Base-by-base conservation (phyloP, 2,797 vertebrate genomes). In the Enteromius thamalakanensis region DNA sequence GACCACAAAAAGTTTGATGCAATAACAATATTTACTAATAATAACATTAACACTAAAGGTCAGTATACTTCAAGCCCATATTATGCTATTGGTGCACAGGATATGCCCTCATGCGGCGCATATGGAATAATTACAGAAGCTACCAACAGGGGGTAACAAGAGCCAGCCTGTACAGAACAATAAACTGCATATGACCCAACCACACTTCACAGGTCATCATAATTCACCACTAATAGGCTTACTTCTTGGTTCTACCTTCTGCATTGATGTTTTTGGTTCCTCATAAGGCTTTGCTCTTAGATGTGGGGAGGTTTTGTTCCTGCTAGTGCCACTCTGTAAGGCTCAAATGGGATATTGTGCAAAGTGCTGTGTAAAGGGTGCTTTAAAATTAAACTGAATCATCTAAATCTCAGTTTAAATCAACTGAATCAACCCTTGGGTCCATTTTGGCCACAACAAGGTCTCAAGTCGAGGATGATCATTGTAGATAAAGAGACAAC, bases 401-500 rank as follows among this genome's bases (percentile, higher is more conserved):
- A 47, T 47, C 42, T 49, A 15, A 71, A 49, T 17, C 8, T 1
- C 15, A 45, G n/a, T 45, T 69, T 45, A 23, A 32, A 15, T 49
- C 15, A 53, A 14, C 19, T 34, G 17, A 74, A 74, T 74, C 17
- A 49, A 29, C 17, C 51, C 47, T 34, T 32, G 19, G 32, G 1
- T 6, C 29, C 10, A 37, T 53, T 64, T 32, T 29, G 17, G 6
- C 26, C 29, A 15, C 58, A 60, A 60, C 55, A 64, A 64, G 26
- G 60, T 32, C 71, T 74, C 11, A n/a, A 37, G n/a, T 60, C 8
- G 12, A 11, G 49, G 19, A 37, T 81, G 14, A 21, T 64, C 64
- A 12, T 26, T 51, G 14, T 81, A 29, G 37, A 37, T 26, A 51
- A 70, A 55, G 6, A 34, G 23, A 55, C 45, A 82, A 76, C 81